Conservation (phyloP, 2,888 invertebrate species). For the Chesias legatella region DNA sequence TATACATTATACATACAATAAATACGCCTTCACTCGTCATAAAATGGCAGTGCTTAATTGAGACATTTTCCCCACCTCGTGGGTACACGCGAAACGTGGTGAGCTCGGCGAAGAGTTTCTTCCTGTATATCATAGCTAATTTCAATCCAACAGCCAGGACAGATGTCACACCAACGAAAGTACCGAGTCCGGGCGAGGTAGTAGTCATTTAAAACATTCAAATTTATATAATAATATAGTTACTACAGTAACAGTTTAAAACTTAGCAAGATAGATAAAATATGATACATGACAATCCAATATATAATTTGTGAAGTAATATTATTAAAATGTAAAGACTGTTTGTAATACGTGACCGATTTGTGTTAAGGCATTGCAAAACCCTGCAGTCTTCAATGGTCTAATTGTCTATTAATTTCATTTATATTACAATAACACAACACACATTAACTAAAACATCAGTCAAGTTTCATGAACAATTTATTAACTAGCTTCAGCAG, state of each 20-base stretch:
- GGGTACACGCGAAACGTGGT: too few species aligned
- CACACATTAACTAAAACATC: constrained; percentile 1
- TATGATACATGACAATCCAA: constrained; percentile 5
- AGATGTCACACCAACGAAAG: too few species aligned
- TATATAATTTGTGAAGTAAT: constrained; percentile 17
- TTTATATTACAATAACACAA: constrained; percentile 2
- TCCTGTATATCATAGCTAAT: too few species aligned
- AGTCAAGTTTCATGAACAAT: constrained; percentile 2
- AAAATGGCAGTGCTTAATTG: too few species aligned
- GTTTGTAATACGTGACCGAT: constrained; percentile 29
- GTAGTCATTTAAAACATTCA: constrained; percentile 29
- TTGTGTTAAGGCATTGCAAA: constrained; percentile 39
- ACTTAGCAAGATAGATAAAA: constrained; percentile 1
- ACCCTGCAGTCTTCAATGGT: constrained; percentile 45
- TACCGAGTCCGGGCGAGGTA: too few species aligned
- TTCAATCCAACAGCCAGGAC: too few species aligned
- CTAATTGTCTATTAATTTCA: constrained; percentile 12
- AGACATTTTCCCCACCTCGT: too few species aligned
- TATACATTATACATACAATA: too few species aligned
- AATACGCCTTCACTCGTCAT: too few species aligned
- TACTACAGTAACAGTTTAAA: constrained; percentile 30
- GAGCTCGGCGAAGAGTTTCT: too few species aligned
- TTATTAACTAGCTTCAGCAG: too few species aligned
- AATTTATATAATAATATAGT: constrained; percentile 29
- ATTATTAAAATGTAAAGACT: constrained; percentile 7